A percentile compares a stretch with the other conserved stretches of the same genome.
Conservation (phyloP, 2,888 invertebrate genomes). For the Scrobipalpa atriplicella region DNA sequence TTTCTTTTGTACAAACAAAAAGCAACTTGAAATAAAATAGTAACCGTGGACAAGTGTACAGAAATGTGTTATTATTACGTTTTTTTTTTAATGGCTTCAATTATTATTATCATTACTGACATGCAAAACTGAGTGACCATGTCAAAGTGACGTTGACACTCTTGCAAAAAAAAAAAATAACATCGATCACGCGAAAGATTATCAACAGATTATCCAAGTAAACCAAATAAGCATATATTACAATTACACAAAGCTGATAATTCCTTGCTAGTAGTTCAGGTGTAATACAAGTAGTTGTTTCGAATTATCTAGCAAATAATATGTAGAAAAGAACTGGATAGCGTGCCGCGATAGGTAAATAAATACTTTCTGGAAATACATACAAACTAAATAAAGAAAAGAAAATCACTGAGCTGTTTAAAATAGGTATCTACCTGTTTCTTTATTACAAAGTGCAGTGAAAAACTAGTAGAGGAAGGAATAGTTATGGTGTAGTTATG, state of each 20-base stretch:
- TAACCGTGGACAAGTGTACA: neutral
- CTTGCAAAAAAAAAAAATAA: constrained; percentile 9
- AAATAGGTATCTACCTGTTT: too few relatives aligned
- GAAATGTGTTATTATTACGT: neutral
- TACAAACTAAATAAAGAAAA: constrained; percentile 10
- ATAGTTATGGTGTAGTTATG: neutral
- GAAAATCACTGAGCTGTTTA: neutral
- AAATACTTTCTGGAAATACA: neutral
- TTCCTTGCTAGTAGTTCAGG: neutral
- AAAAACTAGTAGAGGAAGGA: neutral
- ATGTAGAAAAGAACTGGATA: constrained; percentile 5
- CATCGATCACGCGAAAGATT: constrained; percentile 25
- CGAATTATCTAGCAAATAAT: constrained; percentile 11
- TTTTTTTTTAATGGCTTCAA: too few relatives aligned
- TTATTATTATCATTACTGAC: constrained; percentile 30
- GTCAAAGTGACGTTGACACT: constrained; percentile 22
- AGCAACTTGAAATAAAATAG: too few relatives aligned
- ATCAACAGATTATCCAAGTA: neutral
- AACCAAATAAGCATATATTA: neutral
- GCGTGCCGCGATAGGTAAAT: neutral
- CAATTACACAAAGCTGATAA: neutral
- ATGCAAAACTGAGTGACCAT: constrained; percentile 27
- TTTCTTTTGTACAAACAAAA: too few relatives aligned
- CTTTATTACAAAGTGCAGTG: neutral
- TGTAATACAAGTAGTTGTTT: constrained; percentile 5